Base-by-base conservation (phyloP, 1,140 invertebrate species). In the Bombus impatiens region DNA sequence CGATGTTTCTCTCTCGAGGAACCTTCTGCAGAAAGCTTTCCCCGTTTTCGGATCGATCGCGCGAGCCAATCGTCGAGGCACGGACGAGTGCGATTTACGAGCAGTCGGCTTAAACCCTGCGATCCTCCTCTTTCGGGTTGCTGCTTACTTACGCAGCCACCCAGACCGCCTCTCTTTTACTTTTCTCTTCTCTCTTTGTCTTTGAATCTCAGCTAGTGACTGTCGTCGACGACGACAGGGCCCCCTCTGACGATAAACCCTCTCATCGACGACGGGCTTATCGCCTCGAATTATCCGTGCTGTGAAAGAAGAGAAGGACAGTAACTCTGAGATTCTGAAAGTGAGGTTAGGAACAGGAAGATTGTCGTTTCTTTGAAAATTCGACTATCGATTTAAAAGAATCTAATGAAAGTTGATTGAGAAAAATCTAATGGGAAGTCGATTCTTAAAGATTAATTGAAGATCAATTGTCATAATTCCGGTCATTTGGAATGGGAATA, bases 11-110 rank as follows among this genome's bases (percentile, higher is more conserved):
- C 37, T 40, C 28, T 40, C 18, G 8, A 40, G 65, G 13, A 53
- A 68, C 44, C 67, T 47, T 42, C 44, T 47, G 42, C 42, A n/a
- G 32, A 68, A 62, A 78, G 35, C 25, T 57, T 53, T 62, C 44
- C 75, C 44, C 57, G 75, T 81, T 78, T 83, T 62, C 71, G 37
- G 72, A 89, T 86, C 88, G 84, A 89, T 89, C 86, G 86, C 82
- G 75, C 82, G 84, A 92, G 91, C 92, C 92, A 94, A 94, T 94
- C 93, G 92, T 91, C 28, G 93, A 90, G 88, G 92, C 92, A 93
- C 92, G 89, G 93, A 93, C 90, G 75, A 83, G 72, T 71, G 87
- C 89, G 89, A 90, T 90, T 90, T 90, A 90, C 89, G 89, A 88
- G 89, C 89, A 82, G 78, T 75, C 47, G 81, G 89, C 89, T 90